phyloP scores from a whole-genome alignment of 1,140 invertebrate genomes.

The Anastrepha ludens region DNA sequence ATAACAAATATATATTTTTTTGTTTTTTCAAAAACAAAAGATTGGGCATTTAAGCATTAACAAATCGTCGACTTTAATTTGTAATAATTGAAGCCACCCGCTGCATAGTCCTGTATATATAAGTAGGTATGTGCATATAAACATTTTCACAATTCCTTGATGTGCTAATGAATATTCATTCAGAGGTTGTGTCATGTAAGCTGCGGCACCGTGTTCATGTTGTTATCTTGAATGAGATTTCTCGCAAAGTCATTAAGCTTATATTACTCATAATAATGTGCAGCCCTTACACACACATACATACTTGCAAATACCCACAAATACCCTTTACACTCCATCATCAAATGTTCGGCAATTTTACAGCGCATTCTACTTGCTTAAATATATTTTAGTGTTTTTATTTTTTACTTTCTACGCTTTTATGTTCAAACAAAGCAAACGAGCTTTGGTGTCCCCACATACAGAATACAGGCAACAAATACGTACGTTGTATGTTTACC shows the following conservation, averaged over 20 bases:
- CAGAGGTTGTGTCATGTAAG: background rate
- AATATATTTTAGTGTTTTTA: background rate
- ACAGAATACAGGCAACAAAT: background rate
- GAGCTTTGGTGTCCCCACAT: background rate
- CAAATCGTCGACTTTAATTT: too few species aligned
- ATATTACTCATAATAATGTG: constrained; percentile 64
- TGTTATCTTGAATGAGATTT: background rate
- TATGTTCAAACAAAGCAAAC: background rate
- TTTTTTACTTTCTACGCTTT: background rate
- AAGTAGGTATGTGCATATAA: background rate
- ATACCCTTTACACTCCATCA: background rate
- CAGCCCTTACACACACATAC: background rate
- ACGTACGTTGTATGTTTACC: background rate
- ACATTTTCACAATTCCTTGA: background rate
- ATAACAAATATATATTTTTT: too few species aligned
- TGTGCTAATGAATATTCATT: background rate
- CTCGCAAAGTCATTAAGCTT: constrained; percentile 65
- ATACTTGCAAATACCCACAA: background rate
- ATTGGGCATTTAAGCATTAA: too few species aligned
- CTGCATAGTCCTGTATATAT: background rate
- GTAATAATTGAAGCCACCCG: too few species aligned
- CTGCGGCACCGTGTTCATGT: background rate
- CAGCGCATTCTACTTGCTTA: background rate
- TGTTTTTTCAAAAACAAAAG: too few species aligned
- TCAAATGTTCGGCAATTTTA: too few species aligned